Base-by-base conservation (phyloP, 2,113 vertebrate species). In the Dicentrarchus labrax region DNA sequence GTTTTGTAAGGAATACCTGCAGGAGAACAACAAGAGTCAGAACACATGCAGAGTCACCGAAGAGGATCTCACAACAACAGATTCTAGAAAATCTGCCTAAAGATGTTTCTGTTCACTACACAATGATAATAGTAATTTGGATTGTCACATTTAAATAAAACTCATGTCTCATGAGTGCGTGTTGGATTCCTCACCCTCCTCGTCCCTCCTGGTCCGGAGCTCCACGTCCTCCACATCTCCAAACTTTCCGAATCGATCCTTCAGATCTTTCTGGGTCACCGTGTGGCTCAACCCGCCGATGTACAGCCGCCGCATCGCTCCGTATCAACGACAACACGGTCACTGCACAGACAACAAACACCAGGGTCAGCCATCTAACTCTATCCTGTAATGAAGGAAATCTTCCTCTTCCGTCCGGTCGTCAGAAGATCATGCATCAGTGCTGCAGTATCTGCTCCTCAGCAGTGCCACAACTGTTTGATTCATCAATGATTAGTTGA, bases 181-280 rank as follows among this genome's bases (percentile, higher is more conserved):
- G 3, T 1, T 13, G 11, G 30, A 38, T 22, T 69, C 19, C 93
- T 95, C 92, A 99, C 98, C 98, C 2, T 96, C 83, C 0, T 97
- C 96, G 64, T 98, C 97, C 68, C 91, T 97, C 45, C 97, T 95
- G 17, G 95, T 97, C 60, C 97, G 94, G 22, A 99, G 93, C 81
- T 99, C 97, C 76, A 96, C 91, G 48, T 97, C 96, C 73, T 93
- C 89, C 68, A 99, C 96, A 0, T 87, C 91, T 62, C 98, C 98
- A 90, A 99, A 99, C 76, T 97, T 98, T 56, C 95, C 93, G 66
- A 99, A 98, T 59, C 97, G 97, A 92, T 97, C 96, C 79, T 95
- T 94, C n/a, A 99, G 93, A 51, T 99, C 98, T 57, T 93, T 95
- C 84, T 96, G 86, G 4, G 97, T 96, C 78, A 99, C 78, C 0